Percentiles rank a stretch among this genome's conserved stretches.
These are phyloP conservation scores for Aleiodes leptofemur DNA, from an alignment of 2,888 invertebrate species.

Conservation along the genomic window DNA sequence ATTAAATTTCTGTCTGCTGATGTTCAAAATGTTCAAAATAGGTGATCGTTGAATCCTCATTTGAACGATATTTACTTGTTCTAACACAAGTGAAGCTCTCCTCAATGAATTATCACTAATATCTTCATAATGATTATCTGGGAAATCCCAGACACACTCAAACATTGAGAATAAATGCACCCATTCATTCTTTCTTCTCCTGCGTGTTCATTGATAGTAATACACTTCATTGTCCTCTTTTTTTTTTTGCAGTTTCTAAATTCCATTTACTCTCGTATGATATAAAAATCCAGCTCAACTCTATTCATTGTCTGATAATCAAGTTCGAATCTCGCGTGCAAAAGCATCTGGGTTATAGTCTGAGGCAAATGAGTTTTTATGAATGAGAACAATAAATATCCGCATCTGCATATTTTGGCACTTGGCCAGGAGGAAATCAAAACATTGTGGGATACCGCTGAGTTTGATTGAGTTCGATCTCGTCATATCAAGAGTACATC, in stretches of 20 bases:
- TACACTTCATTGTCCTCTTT: neutral
- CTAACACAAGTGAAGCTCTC: neutral
- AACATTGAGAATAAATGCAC: too few species aligned
- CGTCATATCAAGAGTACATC: conserved; percentile 26
- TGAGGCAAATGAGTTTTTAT: conserved; percentile 46
- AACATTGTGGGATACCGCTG: neutral
- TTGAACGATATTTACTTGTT: neutral
- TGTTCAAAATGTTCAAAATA: conserved; percentile 36
- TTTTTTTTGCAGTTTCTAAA: neutral
- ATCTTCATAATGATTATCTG: conserved; percentile 33
- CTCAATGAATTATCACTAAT: conserved; percentile 21
- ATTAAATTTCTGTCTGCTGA: conserved; percentile 29
- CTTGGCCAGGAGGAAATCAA: neutral
- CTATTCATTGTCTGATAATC: neutral
- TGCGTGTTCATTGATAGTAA: neutral
- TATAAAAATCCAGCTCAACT: too few species aligned
- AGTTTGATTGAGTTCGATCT: neutral
- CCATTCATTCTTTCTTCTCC: too few species aligned
- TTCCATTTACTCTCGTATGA: neutral
- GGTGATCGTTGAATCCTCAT: conserved; percentile 27
- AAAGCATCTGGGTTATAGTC: too few species aligned
- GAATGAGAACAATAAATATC: neutral
- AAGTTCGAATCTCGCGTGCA: conserved; percentile 16
- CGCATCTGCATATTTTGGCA: neutral
- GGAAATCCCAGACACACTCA: conserved; percentile 43